Percentiles rank a stretch among this genome's conserved stretches.
These are phyloP conservation scores for Phoxinus dragarum DNA, from an alignment of 2,797 vertebrate genomes.

Conservation along the genomic window DNA sequence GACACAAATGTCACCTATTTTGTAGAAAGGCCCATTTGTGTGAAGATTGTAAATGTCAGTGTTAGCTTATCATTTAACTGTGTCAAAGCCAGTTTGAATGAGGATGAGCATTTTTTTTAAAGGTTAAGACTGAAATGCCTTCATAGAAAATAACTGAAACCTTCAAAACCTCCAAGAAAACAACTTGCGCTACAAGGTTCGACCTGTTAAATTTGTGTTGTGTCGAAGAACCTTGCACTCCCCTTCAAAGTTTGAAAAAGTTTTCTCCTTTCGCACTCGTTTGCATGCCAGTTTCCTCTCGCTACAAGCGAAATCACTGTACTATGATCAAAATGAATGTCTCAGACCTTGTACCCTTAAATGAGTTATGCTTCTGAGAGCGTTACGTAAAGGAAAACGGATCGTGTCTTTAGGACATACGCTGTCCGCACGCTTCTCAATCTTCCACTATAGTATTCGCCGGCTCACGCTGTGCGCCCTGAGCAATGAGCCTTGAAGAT, in stretches of 20 bases:
- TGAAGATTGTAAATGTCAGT: conserved; percentile 13
- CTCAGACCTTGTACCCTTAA: conserved; percentile 66
- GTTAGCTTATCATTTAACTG: not conserved
- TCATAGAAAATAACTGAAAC: not conserved
- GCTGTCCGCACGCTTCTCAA: conserved; percentile 11
- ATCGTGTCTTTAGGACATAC: conserved; percentile 15
- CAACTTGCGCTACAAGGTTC: not conserved
- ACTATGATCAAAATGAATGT: conserved; percentile 32
- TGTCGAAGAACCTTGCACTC: not conserved
- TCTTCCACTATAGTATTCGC: conserved; percentile 43
- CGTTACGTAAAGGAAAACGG: conserved; percentile 19
- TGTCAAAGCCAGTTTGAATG: not conserved
- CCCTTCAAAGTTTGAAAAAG: not conserved
- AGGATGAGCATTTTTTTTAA: not conserved
- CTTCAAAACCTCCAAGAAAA: not conserved
- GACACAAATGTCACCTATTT: not conserved
- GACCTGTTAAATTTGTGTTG: conserved; percentile 1
- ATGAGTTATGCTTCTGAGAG: conserved; percentile 43
- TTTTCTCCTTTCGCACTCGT: not conserved
- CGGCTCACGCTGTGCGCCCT: conserved; percentile 9
- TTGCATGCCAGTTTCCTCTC: not conserved
- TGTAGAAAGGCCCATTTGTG: not conserved
- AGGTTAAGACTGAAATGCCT: not conserved
- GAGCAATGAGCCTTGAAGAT: conserved; percentile 46
- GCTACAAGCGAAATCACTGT: not conserved